Evolutionary conservation across 2,888 invertebrate species (phyloP).

Genomic region (Coleophora flavipennella): DNA sequence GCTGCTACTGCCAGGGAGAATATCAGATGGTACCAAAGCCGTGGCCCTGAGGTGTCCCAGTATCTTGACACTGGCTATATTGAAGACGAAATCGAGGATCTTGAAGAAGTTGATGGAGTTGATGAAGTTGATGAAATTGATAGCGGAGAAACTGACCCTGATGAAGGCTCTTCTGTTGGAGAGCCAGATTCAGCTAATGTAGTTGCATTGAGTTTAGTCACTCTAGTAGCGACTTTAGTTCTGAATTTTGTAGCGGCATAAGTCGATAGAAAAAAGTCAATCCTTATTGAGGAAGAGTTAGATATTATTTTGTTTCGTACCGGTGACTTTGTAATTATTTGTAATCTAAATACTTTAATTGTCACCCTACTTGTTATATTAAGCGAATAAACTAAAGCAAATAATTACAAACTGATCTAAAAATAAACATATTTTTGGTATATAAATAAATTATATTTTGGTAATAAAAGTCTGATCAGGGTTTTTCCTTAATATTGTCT

Average conservation of each 20-base stretch:
- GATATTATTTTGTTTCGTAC: no score
- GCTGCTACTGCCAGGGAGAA: constrained; percentile 31
- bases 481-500: no score
- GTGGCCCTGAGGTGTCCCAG: constrained; percentile 32
- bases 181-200: constrained; percentile 32
- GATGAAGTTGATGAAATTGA: constrained; percentile 4
- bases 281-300: no score
- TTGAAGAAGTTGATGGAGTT: constrained; percentile 11
- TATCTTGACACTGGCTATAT: constrained; percentile 49
- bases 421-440: no score
- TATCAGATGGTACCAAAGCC: constrained; percentile 34
- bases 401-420: no score
- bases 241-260: constrained; percentile 22
- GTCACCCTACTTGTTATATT: no score
- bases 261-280: no score
- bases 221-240: constrained; percentile 32
- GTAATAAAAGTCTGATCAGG: no score
- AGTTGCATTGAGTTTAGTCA: constrained; percentile 35
- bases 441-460: no score
- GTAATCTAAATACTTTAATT: no score
- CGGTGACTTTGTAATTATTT: no score
- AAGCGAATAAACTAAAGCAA: no score
- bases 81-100: constrained; percentile 25
- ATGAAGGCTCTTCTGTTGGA: constrained; percentile 4
- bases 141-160: constrained; percentile 1